These are phyloP conservation scores for Malacosoma neustria DNA, from an alignment of 2,888 invertebrate genomes.

Conservation along the genomic window DNA sequence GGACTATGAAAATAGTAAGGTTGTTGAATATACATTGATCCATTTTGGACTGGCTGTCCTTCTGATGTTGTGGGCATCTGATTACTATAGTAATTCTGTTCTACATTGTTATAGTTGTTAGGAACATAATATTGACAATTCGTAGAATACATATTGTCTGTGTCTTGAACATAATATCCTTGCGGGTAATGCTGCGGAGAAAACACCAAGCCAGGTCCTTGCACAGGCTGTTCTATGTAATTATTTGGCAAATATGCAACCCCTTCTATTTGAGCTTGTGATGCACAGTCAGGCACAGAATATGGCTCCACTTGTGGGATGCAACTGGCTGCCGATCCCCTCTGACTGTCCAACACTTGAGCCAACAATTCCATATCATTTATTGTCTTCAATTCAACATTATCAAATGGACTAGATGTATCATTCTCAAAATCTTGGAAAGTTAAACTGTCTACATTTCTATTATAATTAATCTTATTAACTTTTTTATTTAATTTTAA, in stretches of 20 bases:
- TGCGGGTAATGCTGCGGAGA: constrained; percentile 52
- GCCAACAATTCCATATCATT: constrained; percentile 94
- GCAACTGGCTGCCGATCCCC: constrained; percentile 37
- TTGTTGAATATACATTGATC: constrained; percentile 45
- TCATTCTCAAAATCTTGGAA: constrained; percentile 93
- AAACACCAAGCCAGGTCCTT: constrained; percentile 43
- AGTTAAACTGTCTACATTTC: constrained; percentile 57
- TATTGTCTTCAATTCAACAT: constrained; percentile 92
- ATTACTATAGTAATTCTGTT: constrained; percentile 35
- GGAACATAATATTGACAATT: constrained; percentile 60
- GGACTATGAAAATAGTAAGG: constrained; percentile 55
- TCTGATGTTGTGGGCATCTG: constrained; percentile 38
- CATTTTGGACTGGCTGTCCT: constrained; percentile 29
- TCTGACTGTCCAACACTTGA: constrained; percentile 78
- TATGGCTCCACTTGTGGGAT: constrained; percentile 40
- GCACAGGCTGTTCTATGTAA: constrained; percentile 47
- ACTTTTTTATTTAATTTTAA: constrained; percentile 47
- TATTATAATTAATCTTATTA: constrained; percentile 39
- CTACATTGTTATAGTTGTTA: constrained; percentile 32
- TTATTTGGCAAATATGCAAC: constrained; percentile 51
- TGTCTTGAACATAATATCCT: constrained; percentile 46
- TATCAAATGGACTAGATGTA: constrained; percentile 94
- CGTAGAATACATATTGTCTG: constrained; percentile 48
- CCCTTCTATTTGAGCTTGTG: constrained; percentile 51
- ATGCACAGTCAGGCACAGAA: constrained; percentile 38